Conservation (phyloP, 2,797 vertebrate species). For the Pseudopleuronectes americanus region DNA sequence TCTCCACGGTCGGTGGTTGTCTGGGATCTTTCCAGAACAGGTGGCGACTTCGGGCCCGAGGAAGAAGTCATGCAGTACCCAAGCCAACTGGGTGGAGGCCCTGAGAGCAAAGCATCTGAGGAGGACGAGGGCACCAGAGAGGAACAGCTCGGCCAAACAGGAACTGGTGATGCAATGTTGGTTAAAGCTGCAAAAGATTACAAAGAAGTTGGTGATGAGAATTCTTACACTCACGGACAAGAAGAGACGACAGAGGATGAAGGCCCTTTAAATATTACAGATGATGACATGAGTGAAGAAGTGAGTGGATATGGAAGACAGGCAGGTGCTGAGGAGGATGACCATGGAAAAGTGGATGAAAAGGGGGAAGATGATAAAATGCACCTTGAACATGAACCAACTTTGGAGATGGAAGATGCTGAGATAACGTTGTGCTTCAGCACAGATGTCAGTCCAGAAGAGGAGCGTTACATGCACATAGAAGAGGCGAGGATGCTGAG, state of each 20-base stretch:
- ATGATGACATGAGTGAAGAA: conserved; percentile 4
- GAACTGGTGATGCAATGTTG: conserved; percentile 11
- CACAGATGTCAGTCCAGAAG: conserved; percentile 6
- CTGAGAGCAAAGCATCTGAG: conserved; percentile 13
- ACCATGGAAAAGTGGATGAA: conserved; percentile 15
- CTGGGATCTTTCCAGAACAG: conserved; percentile 44
- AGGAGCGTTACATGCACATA: not conserved
- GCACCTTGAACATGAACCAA: not conserved
- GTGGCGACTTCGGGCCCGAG: not conserved
- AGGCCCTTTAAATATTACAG: not conserved
- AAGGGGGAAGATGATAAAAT: conserved; percentile 4
- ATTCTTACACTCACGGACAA: not conserved
- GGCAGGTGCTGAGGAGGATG: not conserved
- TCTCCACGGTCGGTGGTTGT: conserved; percentile 17
- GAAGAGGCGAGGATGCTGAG: not conserved
- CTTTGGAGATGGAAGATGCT: not conserved
- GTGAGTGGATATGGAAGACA: not conserved
- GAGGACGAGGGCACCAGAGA: conserved; percentile 8
- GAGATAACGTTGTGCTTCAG: not conserved
- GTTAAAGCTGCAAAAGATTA: conserved; percentile 7
- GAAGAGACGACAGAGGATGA: not conserved
- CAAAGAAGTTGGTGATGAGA: not conserved
- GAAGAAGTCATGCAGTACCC: conserved; percentile 8
- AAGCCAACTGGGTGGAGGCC: conserved; percentile 7
- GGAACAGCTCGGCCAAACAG: not conserved